Evolutionary conservation across 2,888 invertebrate genomes (phyloP).

Genomic region (Galeruca laticollis): DNA sequence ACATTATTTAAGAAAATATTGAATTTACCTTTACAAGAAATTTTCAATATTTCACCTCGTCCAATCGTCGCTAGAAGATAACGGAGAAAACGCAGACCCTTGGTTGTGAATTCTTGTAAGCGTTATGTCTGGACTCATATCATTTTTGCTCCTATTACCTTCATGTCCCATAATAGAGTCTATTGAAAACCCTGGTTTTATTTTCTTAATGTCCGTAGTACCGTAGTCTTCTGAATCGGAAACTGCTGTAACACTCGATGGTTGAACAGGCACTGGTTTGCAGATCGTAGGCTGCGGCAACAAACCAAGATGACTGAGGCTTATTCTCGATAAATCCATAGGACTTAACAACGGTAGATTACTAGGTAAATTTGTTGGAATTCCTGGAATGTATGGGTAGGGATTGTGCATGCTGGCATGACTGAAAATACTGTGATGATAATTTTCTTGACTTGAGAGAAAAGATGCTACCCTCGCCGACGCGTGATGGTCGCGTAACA

Average conservation of each 20-base stretch:
- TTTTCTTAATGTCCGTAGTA: constrained; percentile 66
- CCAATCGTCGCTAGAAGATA: constrained; percentile 74
- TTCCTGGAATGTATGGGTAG: constrained; percentile 68
- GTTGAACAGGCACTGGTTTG: constrained; percentile 65
- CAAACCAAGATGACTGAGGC: constrained; percentile 66
- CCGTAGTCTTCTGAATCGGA: constrained; percentile 58
- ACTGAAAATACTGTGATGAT: constrained; percentile 64
- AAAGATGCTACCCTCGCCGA: constrained; percentile 74
- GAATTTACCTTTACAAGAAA: constrained; percentile 3
- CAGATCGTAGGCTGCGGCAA: constrained; percentile 67
- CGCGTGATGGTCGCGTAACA: constrained; percentile 71
- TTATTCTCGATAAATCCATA: constrained; percentile 72
- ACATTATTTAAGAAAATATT: constrained; percentile 22
- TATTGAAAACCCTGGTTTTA: constrained; percentile 73
- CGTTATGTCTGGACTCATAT: constrained; percentile 55
- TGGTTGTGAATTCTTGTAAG: constrained; percentile 66
- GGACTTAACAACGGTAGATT: constrained; percentile 73
- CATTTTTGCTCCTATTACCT: constrained; percentile 51
- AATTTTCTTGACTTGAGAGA: constrained; percentile 71
- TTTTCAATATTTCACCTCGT: constrained; percentile 71
- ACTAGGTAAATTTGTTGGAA: constrained; percentile 72
- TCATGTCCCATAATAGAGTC: constrained; percentile 72
- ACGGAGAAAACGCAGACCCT: constrained; percentile 78
- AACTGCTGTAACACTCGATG: constrained; percentile 44
- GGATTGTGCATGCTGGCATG: constrained; percentile 66